Evolutionary conservation across 2,113 vertebrate genomes (phyloP).

Genomic region (Narcine bancroftii): DNA sequence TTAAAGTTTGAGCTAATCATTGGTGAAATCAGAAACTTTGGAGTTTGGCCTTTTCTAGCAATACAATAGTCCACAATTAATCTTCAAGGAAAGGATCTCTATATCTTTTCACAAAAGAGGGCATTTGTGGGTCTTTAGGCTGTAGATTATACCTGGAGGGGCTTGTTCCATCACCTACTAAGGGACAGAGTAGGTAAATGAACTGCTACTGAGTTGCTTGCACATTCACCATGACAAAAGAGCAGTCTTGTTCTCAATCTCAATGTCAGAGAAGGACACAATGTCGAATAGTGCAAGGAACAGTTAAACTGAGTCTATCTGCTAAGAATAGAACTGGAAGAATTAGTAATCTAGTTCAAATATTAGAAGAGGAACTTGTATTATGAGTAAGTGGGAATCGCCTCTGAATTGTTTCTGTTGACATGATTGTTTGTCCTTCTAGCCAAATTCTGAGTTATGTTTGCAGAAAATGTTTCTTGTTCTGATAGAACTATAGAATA

Average conservation of each 20-base stretch:
- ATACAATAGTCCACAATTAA: background rate
- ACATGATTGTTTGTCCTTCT: background rate
- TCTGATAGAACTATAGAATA: too few relatives aligned
- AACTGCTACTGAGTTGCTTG: too few relatives aligned
- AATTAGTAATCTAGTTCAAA: background rate
- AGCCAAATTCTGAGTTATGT: background rate
- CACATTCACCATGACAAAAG: background rate
- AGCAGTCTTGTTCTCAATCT: background rate
- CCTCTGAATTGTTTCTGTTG: background rate
- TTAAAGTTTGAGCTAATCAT: background rate
- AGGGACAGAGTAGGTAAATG: too few relatives aligned
- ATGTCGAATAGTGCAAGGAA: background rate
- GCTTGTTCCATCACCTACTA: background rate
- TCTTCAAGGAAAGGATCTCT: background rate
- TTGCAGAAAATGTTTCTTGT: background rate
- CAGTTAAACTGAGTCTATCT: too few relatives aligned
- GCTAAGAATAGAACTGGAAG: background rate
- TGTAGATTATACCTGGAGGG: background rate
- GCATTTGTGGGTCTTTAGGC: background rate
- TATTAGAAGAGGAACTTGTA: background rate
- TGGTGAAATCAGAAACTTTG: background rate
- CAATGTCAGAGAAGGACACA: background rate
- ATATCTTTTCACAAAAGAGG: background rate
- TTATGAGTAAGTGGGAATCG: background rate
- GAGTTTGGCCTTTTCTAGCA: background rate